These are phyloP conservation scores for Danio choprae DNA, from an alignment of 2,797 vertebrate genomes.

Conservation along the genomic window DNA sequence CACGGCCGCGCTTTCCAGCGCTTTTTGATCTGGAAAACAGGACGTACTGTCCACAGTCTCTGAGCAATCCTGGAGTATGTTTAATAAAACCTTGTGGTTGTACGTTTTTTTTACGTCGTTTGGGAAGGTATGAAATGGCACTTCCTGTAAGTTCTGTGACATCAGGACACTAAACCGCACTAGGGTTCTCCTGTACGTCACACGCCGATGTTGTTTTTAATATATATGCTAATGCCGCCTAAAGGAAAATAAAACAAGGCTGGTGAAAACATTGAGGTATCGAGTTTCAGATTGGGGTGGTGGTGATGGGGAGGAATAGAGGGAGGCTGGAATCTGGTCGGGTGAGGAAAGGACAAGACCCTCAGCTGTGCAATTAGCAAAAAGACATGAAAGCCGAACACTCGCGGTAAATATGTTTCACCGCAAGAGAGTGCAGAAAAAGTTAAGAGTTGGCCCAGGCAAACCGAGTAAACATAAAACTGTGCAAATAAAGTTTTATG, in stretches of 20 bases:
- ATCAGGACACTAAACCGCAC: constrained; percentile 4
- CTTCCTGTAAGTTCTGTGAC: constrained; percentile 18
- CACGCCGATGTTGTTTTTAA: constrained; percentile 68
- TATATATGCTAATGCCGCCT: constrained; percentile 69
- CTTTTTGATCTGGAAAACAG: constrained; percentile 20
- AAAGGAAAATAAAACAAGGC: constrained; percentile 58
- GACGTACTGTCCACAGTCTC: not conserved
- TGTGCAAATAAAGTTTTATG: constrained; percentile 70
- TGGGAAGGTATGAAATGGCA: constrained; percentile 23
- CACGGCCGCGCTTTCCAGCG: not conserved
- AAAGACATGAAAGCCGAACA: constrained; percentile 63
- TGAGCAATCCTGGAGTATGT: not conserved
- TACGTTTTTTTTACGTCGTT: not conserved
- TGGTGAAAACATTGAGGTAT: constrained; percentile 48
- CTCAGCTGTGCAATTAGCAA: constrained; percentile 67
- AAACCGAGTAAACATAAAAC: constrained; percentile 64
- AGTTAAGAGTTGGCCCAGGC: constrained; percentile 58
- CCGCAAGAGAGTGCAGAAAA: constrained; percentile 50
- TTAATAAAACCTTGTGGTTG: constrained; percentile 29
- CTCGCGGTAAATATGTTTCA: constrained; percentile 56
- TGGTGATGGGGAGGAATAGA: not conserved
- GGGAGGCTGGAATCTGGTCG: constrained; percentile 1
- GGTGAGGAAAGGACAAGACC: constrained; percentile 61
- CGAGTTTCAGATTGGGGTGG: constrained; percentile 52
- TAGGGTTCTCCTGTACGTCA: constrained; percentile 38